Evolutionary conservation across 2,113 vertebrate genomes (phyloP), one percentile per base, ranked within the genome.

Genomic region (Piliocolobus tephrosceles): DNA sequence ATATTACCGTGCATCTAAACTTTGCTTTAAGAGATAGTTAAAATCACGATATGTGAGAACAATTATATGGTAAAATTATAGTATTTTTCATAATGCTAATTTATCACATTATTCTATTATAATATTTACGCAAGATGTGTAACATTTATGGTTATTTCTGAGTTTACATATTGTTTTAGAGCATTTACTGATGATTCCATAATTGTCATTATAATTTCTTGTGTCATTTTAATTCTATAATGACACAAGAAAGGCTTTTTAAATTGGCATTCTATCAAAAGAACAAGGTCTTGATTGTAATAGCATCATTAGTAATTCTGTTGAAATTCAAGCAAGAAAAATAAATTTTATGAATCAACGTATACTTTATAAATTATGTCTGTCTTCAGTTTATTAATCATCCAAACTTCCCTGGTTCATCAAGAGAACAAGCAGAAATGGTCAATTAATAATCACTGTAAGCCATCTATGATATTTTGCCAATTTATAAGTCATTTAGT

Each of bases 121-220:
- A 90, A 30, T 38, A 89, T 83, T 81, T 85, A 78, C 40, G 72
- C 5, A 70, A 92, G 25, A n/a, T 47, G 13, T 17, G 5, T 57
- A 66, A 52, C 80, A 43, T 68, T 89, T 17, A 25, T 91, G 38
- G 5, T 64, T 57, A 50, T 75, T 85, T 89, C 72, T 96, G 47
- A 94, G 7, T 76, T 43, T 92, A 79, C 91, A 79, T 68, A 94
- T 45, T 75, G 8, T 57, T 57, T 89, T 61, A 76, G 94, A 68
- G 75, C 17, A 80, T 55, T 92, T 89, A 81, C 27, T 45, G 23
- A 18, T 22, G 81, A 66, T 70, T 85, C 13, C 20, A 20, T 55
- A 55, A 55, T 55, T 55, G 52, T 55, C 1, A 20, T 52, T 52
- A 52, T 20, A 55, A 55, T 55, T 55, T 20, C 52, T 55, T 55